Evolutionary conservation across 2,888 invertebrate genomes (phyloP).

Genomic region (Sarcophaga variegata): DNA sequence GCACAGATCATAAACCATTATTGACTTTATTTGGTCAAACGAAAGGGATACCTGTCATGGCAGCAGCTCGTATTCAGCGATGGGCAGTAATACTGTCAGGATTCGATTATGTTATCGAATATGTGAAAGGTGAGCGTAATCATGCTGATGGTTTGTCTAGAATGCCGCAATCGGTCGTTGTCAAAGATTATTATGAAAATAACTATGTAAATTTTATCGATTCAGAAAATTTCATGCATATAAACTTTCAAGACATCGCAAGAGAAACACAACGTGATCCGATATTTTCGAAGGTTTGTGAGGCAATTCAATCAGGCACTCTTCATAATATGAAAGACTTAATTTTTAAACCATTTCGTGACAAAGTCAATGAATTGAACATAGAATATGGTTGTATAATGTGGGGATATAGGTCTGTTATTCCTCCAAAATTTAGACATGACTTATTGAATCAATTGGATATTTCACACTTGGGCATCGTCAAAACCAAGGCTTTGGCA

Average conservation of each 20-base stretch:
- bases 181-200: constrained; percentile 25
- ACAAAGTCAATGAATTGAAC: constrained; percentile 32
- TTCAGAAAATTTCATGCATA: constrained; percentile 47
- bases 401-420: neutral
- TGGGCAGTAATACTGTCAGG: constrained; percentile 5
- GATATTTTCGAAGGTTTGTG: constrained; percentile 45
- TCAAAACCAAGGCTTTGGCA: neutral
- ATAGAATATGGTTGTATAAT: constrained; percentile 32
- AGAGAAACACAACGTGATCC: constrained; percentile 48
- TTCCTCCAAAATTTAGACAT: neutral
- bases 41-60: constrained; percentile 50
- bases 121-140: constrained; percentile 62
- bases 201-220: constrained; percentile 54
- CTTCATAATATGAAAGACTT: constrained; percentile 25
- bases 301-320: constrained; percentile 30
- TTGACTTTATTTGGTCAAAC: constrained; percentile 47
- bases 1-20: constrained; percentile 56
- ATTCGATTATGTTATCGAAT: constrained; percentile 56
- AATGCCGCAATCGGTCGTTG: constrained; percentile 42
- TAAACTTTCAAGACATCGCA: constrained; percentile 57
- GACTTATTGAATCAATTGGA: neutral
- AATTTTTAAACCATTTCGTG: constrained; percentile 28
- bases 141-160: constrained; percentile 50
- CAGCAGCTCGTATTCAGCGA: constrained; percentile 44
- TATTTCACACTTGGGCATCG: neutral